A percentile compares a stretch with the other conserved stretches of the same genome.
These are phyloP conservation scores for Porites rus DNA, from an alignment of 92 coral and sea anemone genomes.

Conservation along the genomic window DNA sequence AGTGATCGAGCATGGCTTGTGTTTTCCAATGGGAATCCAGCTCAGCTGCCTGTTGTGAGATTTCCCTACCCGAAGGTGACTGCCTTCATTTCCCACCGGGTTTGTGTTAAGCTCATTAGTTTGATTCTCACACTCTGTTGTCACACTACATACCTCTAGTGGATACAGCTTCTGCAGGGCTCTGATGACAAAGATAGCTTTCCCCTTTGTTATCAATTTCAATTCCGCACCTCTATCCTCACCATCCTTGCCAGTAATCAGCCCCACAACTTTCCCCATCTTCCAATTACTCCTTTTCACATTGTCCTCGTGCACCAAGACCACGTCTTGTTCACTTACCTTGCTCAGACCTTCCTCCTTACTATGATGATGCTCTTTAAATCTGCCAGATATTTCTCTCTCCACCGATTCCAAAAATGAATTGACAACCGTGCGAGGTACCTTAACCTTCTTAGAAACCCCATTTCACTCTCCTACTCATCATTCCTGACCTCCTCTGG, in stretches of 20 bases:
- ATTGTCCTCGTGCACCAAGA: constrained; percentile 44
- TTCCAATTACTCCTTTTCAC: constrained; percentile 35
- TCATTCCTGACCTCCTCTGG: constrained; percentile 5
- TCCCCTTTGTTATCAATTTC: constrained; percentile 41
- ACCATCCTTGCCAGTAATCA: constrained; percentile 13
- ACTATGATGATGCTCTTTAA: constrained; percentile 38
- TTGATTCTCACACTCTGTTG: neutral
- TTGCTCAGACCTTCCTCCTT: neutral
- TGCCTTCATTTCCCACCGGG: neutral
- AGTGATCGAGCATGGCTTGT: constrained; percentile 50
- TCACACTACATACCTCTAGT: neutral
- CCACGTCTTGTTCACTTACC: constrained; percentile 26
- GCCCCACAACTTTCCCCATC: constrained; percentile 27
- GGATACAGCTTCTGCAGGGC: constrained; percentile 36
- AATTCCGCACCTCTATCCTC: constrained; percentile 32
- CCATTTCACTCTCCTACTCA: constrained; percentile 10
- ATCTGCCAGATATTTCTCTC: constrained; percentile 24
- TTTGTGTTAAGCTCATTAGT: neutral
- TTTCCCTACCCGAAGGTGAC: constrained; percentile 19
- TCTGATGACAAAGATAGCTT: constrained; percentile 29
- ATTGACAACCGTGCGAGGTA: constrained; percentile 17
- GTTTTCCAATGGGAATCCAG: constrained; percentile 56
- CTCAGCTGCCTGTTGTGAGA: constrained; percentile 46
- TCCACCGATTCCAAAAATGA: constrained; percentile 39
- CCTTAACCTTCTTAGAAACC: constrained; percentile 21